Base-by-base conservation (phyloP, 2,888 invertebrate species). In the Odontomyia ornata region DNA sequence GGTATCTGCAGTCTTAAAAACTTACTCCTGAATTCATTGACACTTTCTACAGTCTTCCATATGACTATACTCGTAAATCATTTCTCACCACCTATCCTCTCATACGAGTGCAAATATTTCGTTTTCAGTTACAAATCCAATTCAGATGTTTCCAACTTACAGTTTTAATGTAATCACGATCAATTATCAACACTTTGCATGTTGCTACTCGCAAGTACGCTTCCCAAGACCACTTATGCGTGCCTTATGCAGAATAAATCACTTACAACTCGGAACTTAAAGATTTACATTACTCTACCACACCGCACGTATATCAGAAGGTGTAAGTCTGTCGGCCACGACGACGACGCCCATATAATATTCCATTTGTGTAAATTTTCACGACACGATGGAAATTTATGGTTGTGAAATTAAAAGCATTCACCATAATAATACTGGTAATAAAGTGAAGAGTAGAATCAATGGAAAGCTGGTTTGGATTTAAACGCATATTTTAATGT, bases 371-470 rank as follows among this genome's bases (percentile, higher is more conserved):
- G 18, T 60, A 23, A 60, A 60, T 25, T 56, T 21, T n/a, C 64
- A 64, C 36, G 18, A 13, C 30, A 64, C n/a, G 64, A 30, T 28
- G 11, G 30, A 71, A 52, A 71, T 71, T 71, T 71, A 71, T 47
- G n/a, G 36, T 52, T 36, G 52, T 46, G 43, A 47, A 71, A 47
- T 71, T 71, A 47, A 71, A 47, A 25, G 69, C 69, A 71, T 13
- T 46, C 21, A 52, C 30, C 11, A 71, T 71, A 71, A 71, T 71
- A 71, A 25, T 71, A 47, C 46, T 52, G 46, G 46, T 71, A 52
- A 71, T 47, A 18, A 47, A 23, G 23, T 71, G 67, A 67, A 47
- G 69, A 71, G 52, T 47, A 47, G 52, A 71, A 46, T 46, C 5
- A 15, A 15, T 30, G 27, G 47, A 13, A 25, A 71, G 47, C 52